A percentile compares a stretch with the other conserved stretches of the same genome.
Evolutionary conservation across 2,797 vertebrate species (phyloP).

Genomic region (Ceryle rudis): DNA sequence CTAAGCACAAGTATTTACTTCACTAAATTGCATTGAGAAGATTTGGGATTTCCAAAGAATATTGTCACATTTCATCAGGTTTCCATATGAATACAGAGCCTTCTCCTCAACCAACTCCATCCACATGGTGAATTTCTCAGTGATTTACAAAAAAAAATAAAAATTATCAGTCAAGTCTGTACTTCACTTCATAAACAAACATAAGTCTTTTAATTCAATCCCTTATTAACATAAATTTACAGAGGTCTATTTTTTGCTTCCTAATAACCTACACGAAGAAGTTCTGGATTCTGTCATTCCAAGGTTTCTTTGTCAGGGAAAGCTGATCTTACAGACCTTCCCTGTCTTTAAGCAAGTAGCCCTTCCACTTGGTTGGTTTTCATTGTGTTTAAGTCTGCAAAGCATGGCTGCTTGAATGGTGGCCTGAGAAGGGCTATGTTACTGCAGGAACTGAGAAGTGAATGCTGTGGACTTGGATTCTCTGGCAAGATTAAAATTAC

Average conservation of each 20-base stretch:
- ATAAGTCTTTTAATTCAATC: background rate
- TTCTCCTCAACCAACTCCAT: background rate
- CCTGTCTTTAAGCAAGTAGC: background rate
- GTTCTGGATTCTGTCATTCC: background rate
- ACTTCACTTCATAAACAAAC: background rate
- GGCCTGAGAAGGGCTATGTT: background rate
- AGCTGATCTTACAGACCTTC: background rate
- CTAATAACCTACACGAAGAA: background rate
- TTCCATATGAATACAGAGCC: background rate
- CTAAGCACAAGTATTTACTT: background rate
- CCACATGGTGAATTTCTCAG: background rate
- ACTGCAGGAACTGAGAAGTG: background rate
- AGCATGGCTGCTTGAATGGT: background rate
- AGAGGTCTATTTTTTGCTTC: background rate
- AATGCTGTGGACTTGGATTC: background rate
- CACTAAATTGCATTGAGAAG: background rate
- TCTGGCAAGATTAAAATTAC: background rate
- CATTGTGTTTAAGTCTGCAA: background rate
- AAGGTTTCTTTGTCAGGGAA: background rate
- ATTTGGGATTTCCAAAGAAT: background rate
- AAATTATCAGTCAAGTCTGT: background rate
- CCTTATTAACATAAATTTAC: background rate
- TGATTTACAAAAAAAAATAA: background rate
- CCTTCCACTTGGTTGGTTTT: background rate
- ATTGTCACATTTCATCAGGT: background rate